A percentile compares a stretch with the other conserved stretches of the same genome.
Conservation (phyloP, 2,113 vertebrate species). For the Percopsis transmontana region DNA sequence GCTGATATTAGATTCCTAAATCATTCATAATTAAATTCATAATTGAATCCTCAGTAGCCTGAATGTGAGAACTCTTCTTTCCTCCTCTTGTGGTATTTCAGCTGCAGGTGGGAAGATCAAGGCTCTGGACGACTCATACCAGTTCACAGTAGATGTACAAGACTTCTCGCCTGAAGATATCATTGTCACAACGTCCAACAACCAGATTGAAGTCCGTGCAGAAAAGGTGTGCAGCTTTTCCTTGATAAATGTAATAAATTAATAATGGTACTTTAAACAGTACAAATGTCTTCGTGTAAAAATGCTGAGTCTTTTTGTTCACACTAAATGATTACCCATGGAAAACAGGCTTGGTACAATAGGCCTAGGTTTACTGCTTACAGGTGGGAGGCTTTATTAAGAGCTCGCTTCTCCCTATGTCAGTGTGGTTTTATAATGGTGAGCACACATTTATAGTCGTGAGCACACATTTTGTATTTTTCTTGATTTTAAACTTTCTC, state of each 20-base stretch:
- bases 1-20: no score
- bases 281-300: background rate
- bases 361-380: no score
- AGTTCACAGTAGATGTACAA: conserved; percentile 93
- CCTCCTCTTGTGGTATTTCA: conserved; percentile 17
- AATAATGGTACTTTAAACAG: background rate
- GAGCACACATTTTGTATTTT: background rate
- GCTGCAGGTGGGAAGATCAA: conserved; percentile 84
- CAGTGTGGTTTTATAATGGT: background rate
- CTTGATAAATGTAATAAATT: background rate
- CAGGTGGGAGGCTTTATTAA: no score
- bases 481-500: background rate
- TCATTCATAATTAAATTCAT: background rate
- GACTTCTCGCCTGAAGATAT: conserved; percentile 97
- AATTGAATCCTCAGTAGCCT: background rate
- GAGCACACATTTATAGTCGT: background rate
- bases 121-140: conserved; percentile 89
- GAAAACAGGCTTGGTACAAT: no score
- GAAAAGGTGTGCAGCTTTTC: conserved; percentile 85
- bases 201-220: conserved; percentile 95
- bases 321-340: no score
- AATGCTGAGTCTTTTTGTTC: background rate
- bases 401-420: no score
- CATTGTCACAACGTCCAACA: conserved; percentile 97
- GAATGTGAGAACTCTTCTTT: background rate